These are phyloP conservation scores for Miltochrista miniata DNA, from an alignment of 2,888 invertebrate species.

Conservation along the genomic window DNA sequence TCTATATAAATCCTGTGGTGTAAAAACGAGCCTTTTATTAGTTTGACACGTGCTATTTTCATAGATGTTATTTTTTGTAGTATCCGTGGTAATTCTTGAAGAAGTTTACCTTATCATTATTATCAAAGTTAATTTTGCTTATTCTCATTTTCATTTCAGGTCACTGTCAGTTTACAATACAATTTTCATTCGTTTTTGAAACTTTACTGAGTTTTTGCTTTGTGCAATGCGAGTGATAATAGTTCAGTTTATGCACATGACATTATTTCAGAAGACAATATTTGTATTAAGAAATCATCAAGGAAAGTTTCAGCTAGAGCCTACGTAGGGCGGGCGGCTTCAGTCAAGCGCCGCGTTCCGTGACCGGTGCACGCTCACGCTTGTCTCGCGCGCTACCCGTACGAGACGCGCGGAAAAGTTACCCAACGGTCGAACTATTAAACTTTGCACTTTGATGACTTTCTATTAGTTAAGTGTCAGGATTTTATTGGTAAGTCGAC, in stretches of 20 bases:
- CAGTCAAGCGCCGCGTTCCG: conserved; percentile 37
- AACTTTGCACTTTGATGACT: not conserved
- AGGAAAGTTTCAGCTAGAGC: too few relatives aligned
- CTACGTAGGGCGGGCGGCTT: conserved; percentile 15
- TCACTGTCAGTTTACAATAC: too few relatives aligned
- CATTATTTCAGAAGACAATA: too few relatives aligned
- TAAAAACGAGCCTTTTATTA: conserved; percentile 9
- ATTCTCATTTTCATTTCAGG: too few relatives aligned
- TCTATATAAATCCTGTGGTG: conserved; percentile 14
- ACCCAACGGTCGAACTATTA: conserved; percentile 5
- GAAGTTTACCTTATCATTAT: not conserved
- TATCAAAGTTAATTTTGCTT: too few relatives aligned
- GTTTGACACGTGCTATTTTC: conserved; percentile 9
- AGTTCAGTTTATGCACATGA: too few relatives aligned
- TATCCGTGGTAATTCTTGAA: not conserved
- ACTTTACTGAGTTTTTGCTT: too few relatives aligned
- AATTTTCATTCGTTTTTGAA: too few relatives aligned
- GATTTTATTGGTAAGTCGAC: conserved; percentile 18
- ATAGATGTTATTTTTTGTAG: conserved; percentile 3
- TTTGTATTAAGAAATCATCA: not conserved
- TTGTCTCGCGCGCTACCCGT: conserved; percentile 1
- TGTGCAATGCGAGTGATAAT: too few relatives aligned
- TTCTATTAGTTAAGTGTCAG: conserved; percentile 2
- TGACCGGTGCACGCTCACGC: conserved; percentile 25
- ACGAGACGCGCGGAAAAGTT: conserved; percentile 32